Evolutionary conservation across 2,797 vertebrate species (phyloP).

Genomic region (Ctenosaura bakeri): DNA sequence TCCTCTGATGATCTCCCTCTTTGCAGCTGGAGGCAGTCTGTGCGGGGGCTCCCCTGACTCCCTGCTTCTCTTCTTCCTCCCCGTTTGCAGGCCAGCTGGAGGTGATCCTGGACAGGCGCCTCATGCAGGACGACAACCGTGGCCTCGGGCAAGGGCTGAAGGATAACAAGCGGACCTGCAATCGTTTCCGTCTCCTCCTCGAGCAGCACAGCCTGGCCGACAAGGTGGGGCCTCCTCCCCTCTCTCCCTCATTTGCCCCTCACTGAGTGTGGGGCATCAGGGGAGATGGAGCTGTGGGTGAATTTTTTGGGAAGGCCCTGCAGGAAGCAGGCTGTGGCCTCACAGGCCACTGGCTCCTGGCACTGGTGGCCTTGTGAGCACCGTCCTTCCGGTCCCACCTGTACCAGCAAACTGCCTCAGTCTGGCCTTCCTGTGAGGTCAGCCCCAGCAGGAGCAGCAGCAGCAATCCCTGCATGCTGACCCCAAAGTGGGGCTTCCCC

Average conservation of each 20-base stretch:
- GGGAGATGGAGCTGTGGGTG: neutral
- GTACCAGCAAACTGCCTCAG: neutral
- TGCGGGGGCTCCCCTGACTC: rapidly evolving
- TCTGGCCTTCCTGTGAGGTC: no score
- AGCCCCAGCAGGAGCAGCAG: neutral
- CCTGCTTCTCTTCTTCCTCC: rapidly evolving
- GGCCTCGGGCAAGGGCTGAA: slow-evolving; percentile 97
- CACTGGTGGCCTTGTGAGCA: no score
- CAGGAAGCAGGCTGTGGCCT: neutral
- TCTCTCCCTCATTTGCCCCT: no score
- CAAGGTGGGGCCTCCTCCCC: slow-evolving; percentile 79
- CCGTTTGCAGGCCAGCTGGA: slow-evolving; percentile 91
- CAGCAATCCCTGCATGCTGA: neutral
- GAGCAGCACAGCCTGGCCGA: slow-evolving; percentile 85
- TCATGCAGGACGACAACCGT: slow-evolving; percentile 99
- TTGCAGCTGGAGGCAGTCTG: neutral
- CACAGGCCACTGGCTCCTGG: no score
- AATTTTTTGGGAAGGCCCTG: neutral
- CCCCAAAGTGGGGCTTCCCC: neutral
- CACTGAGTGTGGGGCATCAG: neutral
- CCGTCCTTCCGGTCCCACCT: neutral
- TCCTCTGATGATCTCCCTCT: no score
- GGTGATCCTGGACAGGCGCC: slow-evolving; percentile 94
- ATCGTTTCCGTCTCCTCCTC: slow-evolving; percentile 93
- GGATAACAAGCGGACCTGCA: slow-evolving; percentile 94